Conservation (phyloP, 1,140 invertebrate genomes). For the Varroa destructor region DNA sequence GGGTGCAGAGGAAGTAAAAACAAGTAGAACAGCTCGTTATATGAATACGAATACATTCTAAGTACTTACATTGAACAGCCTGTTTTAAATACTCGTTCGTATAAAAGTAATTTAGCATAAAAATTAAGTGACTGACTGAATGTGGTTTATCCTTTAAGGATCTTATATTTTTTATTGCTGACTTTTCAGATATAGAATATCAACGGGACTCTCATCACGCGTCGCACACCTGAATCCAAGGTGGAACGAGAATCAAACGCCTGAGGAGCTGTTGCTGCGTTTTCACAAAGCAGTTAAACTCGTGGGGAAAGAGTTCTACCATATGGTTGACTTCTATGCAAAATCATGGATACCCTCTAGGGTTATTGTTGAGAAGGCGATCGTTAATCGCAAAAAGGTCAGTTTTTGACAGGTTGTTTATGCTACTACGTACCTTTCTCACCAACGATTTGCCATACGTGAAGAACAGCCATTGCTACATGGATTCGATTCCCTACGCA, state of each 20-base stretch:
- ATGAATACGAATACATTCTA: too few relatives aligned
- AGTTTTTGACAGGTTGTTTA: slow-evolving; percentile 4
- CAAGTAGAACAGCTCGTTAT: too few relatives aligned
- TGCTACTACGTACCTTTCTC: too few relatives aligned
- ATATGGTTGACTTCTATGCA: slow-evolving; percentile 54
- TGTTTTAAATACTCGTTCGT: too few relatives aligned
- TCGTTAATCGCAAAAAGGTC: slow-evolving; percentile 54
- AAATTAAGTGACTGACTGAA: too few relatives aligned
- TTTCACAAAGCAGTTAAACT: slow-evolving; percentile 57
- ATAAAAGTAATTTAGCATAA: too few relatives aligned
- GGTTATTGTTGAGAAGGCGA: slow-evolving; percentile 53
- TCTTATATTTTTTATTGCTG: not conserved
- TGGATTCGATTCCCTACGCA: too few relatives aligned
- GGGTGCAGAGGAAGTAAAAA: too few relatives aligned
- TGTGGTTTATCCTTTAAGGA: too few relatives aligned
- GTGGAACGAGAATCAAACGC: slow-evolving; percentile 58
- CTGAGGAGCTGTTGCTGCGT: slow-evolving; percentile 28
- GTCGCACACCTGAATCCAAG: slow-evolving; percentile 64
- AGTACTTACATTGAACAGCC: too few relatives aligned
- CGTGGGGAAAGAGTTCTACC: slow-evolving; percentile 65
- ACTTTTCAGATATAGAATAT: slow-evolving; percentile 55
- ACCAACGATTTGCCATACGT: too few relatives aligned
- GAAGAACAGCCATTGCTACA: too few relatives aligned
- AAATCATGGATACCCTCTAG: slow-evolving; percentile 70
- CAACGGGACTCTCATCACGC: slow-evolving; percentile 59